These are phyloP conservation scores for Luperina testacea DNA, from an alignment of 2,888 invertebrate genomes.

Conservation along the genomic window DNA sequence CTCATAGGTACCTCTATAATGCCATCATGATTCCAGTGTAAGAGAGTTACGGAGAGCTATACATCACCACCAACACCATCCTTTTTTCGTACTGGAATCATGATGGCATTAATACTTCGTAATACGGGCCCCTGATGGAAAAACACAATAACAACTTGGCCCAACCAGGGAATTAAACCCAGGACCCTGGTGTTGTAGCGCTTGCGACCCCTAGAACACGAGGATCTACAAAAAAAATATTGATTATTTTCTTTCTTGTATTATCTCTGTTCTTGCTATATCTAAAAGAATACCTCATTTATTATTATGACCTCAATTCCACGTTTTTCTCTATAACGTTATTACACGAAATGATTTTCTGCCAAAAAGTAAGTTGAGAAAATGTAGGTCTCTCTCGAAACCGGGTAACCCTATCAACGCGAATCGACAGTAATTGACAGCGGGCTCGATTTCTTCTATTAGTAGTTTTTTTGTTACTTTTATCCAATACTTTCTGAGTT, in stretches of 20 bases:
- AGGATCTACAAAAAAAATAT: not conserved
- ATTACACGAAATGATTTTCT: conserved; percentile 10
- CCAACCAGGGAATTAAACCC: too few relatives aligned
- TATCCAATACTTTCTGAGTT: conserved; percentile 53
- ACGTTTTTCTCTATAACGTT: not conserved
- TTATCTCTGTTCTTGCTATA: not conserved
- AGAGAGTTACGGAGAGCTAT: too few relatives aligned
- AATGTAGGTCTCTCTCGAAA: conserved; percentile 35
- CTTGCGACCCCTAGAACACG: too few relatives aligned
- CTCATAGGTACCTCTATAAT: too few relatives aligned
- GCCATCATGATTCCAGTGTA: too few relatives aligned
- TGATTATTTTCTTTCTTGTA: not conserved
- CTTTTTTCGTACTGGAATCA: too few relatives aligned
- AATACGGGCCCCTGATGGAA: too few relatives aligned
- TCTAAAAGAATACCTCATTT: not conserved
- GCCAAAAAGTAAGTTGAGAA: conserved; percentile 22
- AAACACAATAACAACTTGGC: too few relatives aligned
- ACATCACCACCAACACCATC: too few relatives aligned
- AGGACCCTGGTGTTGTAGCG: too few relatives aligned
- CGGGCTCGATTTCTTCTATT: conserved; percentile 76
- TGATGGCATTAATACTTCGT: too few relatives aligned
- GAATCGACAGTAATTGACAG: conserved; percentile 83
- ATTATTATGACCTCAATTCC: not conserved
- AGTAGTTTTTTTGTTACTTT: conserved; percentile 59
- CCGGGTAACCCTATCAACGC: conserved; percentile 51